Conservation (phyloP, 2,113 vertebrate genomes). For the Chaetorhynchus papuensis region DNA sequence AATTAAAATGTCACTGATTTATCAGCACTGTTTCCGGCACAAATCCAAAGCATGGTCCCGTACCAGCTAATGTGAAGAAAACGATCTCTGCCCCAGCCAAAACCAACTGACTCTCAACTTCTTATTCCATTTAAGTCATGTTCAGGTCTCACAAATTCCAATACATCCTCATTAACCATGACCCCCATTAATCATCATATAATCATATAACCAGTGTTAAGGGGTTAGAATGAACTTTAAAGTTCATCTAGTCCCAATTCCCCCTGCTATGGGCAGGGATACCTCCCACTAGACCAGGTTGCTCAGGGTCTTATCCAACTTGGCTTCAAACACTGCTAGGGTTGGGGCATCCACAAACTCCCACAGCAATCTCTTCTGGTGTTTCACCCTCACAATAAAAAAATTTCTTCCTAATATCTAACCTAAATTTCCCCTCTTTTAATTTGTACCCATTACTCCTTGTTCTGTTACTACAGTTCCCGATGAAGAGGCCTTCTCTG, state of each 20-base stretch:
- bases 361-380: background rate
- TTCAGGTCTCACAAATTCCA: background rate
- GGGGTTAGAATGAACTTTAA: background rate
- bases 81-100: background rate
- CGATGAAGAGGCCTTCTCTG: background rate
- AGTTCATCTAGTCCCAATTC: background rate
- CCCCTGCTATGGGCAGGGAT: background rate
- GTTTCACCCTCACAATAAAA: background rate
- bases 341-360: background rate
- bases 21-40: background rate
- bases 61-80: background rate
- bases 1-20: background rate
- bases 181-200: background rate
- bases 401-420: background rate
- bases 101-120: background rate
- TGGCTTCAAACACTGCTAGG: background rate
- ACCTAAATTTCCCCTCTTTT: background rate
- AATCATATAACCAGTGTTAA: background rate
- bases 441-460: background rate
- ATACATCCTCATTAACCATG: background rate
- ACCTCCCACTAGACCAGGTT: background rate
- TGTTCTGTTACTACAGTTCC: background rate
- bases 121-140: background rate
- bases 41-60: background rate
- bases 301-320: background rate